These are phyloP conservation scores for Temnopleurus reevesii DNA, from an alignment of 53 echinoderm and acorn worm genomes.

Conservation along the genomic window DNA sequence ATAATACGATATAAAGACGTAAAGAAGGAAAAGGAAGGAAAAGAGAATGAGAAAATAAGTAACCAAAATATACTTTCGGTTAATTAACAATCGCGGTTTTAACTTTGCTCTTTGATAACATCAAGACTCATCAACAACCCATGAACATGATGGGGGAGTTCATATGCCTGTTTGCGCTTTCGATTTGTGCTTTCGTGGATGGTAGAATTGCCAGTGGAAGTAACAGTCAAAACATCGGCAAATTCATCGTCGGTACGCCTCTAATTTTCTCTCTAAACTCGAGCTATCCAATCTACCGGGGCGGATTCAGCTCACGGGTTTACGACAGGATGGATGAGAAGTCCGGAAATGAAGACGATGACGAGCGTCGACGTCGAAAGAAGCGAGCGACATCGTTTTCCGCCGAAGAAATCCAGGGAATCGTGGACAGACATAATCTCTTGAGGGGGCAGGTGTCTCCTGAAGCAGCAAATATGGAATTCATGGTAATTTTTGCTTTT, in stretches of 20 bases:
- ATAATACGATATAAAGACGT: no score
- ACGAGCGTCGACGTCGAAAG: constrained; percentile 12
- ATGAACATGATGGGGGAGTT: background rate
- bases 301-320: constrained; percentile 11
- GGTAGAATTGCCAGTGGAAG: background rate
- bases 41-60: no score
- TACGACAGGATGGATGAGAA: constrained; percentile 24
- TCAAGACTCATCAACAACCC: background rate
- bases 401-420: constrained; percentile 53
- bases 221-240: background rate
- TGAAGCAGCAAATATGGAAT: constrained; percentile 76
- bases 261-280: constrained; percentile 9
- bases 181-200: background rate
- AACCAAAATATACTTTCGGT: no score
- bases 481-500: constrained; percentile 74
- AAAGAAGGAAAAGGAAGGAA: no score
- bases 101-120: background rate
- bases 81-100: no score
- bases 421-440: constrained; percentile 76
- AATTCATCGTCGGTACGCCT: constrained; percentile 21
- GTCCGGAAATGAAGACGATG: background rate
- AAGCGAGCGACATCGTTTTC: constrained; percentile 54
- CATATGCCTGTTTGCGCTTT: background rate
- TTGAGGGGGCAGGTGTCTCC: constrained; percentile 67
- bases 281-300: background rate